Percentiles rank a stretch among this genome's conserved stretches.
phyloP scores from a whole-genome alignment of 2,888 invertebrate genomes.

The Antheraea yamamai region DNA sequence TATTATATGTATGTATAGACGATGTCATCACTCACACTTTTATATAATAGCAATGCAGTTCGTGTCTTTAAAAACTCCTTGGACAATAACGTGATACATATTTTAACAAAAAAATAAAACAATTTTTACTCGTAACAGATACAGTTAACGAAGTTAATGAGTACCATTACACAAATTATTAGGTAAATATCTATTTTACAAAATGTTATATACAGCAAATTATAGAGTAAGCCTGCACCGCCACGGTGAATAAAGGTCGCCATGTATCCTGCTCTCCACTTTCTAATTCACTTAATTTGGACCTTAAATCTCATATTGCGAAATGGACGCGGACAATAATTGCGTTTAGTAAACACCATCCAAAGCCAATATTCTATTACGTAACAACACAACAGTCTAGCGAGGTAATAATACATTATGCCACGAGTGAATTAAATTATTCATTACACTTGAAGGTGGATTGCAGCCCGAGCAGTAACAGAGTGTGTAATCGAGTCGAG shows the following conservation, averaged over 20 bases:
- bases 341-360: conserved; percentile 69
- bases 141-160: not conserved
- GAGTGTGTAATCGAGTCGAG: too few species aligned
- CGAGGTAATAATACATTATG: not conserved
- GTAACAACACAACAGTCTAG: not conserved
- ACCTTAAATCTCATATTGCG: conserved; percentile 79
- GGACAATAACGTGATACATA: too few species aligned
- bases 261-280: conserved; percentile 48
- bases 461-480: too few species aligned
- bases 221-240: conserved; percentile 14
- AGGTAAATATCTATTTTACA: not conserved
- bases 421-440: not conserved
- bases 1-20: too few species aligned
- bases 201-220: conserved; percentile 2
- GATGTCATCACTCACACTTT: too few species aligned
- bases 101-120: too few species aligned
- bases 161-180: not conserved
- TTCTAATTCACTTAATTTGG: conserved; percentile 80
- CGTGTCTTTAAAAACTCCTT: too few species aligned
- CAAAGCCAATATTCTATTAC: conserved; percentile 14
- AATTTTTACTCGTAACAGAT: not conserved
- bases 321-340: conserved; percentile 76
- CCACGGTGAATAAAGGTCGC: conserved; percentile 39
- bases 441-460: too few species aligned
- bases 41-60: too few species aligned